A percentile compares a stretch with the other conserved stretches of the same genome.
Conservation (phyloP, 2,888 invertebrate genomes). For the Seira musarum region DNA sequence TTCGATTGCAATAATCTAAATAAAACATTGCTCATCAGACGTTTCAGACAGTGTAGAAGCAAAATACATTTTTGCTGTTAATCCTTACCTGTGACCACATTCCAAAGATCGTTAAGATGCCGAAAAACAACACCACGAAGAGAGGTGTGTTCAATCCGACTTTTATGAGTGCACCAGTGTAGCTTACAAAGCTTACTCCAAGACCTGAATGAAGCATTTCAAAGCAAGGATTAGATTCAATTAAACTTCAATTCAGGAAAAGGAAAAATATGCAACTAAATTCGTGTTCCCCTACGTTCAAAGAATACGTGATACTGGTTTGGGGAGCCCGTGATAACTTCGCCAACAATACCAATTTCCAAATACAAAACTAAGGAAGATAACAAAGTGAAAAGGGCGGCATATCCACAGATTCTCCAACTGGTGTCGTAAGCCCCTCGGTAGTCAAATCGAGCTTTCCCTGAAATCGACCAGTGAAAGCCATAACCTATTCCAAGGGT, state of each 20-base stretch:
- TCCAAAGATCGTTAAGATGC: conserved; percentile 23
- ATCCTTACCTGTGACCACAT: conserved; percentile 50
- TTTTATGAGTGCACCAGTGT: conserved; percentile 52
- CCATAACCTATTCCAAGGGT: conserved; percentile 57
- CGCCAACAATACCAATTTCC: conserved; percentile 57
- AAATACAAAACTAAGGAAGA: conserved; percentile 43
- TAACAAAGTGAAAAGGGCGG: conserved; percentile 35
- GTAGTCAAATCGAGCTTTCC: conserved; percentile 34
- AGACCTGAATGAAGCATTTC: conserved; percentile 22
- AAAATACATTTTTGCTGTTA: too few species aligned
- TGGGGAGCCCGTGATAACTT: conserved; percentile 7
- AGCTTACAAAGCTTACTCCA: conserved; percentile 54
- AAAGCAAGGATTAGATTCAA: background rate
- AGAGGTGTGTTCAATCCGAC: conserved; percentile 11
- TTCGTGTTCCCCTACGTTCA: conserved; percentile 25
- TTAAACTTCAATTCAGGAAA: too few species aligned
- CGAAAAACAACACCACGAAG: conserved; percentile 27
- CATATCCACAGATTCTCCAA: conserved; percentile 46
- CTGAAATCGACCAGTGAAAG: conserved; percentile 32
- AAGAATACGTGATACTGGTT: conserved; percentile 34
- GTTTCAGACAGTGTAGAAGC: too few species aligned
- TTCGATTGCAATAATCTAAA: conserved; percentile 19
- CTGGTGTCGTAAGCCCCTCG: conserved; percentile 32
- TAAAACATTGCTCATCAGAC: too few species aligned
- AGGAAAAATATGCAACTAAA: background rate